Base-by-base conservation (phyloP, 2,113 vertebrate genomes). In the Dipodomys merriami region DNA sequence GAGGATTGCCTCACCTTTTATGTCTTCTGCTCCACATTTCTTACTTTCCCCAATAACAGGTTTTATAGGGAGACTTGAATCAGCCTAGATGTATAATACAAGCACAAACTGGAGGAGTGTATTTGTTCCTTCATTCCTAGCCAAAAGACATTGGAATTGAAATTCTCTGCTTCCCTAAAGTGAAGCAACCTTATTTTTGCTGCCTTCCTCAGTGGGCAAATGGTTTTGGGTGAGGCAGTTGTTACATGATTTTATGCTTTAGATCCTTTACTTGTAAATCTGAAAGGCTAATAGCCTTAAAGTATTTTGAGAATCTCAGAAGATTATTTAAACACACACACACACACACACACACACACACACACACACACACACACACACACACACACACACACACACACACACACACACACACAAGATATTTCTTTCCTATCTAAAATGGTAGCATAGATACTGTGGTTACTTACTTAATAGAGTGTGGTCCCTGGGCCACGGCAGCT, bases 381-480 rank as follows among this genome's bases (percentile, higher is more conserved):
- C n/a, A n/a, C n/a, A n/a, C n/a, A n/a, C 86, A 90, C 74, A 96
- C 96, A 96, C 93, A 96, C 49, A 80, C 84, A 74, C 86, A 90
- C 74, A 96, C 96, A 96, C 93, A 96, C 96, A 96, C 93, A 96
- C 49, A 80, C 84, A 76, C 86, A 90, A 74, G 73, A 46, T 83
- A 72, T 83, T 86, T 84, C 91, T 91, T 96, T 88, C 88, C 79
- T 60, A 11, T 91, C 97, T 96, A 88, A 97, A 97, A 97, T 90
- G 90, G 93, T 91, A 96, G 82, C 91, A 83, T 96, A 94, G 84
- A 85, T 0, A 0, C 93, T 97, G 95, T 46, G 95, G 96, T 97
- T 97, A 94, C 94, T 97, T 96, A 90, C 87, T 97, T 97, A 93
- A 97, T 95, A 96, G 85, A 97, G 39, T 97, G 97, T 96, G 97